A percentile compares a stretch with the other conserved stretches of the same genome.
phyloP scores from a whole-genome alignment of 2,113 vertebrate species.

The Platichthys flesus region DNA sequence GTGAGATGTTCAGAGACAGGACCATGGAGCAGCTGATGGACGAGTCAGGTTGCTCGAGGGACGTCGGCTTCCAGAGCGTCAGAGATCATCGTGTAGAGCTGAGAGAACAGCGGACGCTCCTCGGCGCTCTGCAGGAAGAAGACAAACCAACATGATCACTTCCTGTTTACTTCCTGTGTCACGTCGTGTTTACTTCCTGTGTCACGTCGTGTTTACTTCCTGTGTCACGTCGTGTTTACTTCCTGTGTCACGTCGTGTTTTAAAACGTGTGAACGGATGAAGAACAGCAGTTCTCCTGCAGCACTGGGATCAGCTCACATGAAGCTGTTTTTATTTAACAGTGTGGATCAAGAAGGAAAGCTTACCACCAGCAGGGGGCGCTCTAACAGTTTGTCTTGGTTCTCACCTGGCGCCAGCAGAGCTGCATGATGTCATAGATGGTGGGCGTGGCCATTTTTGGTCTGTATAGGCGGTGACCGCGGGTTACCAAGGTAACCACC shows the following conservation, averaged over 20 bases:
- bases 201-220: no score
- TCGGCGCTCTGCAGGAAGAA: slow-evolving; percentile 69
- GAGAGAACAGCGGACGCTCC: slow-evolving; percentile 68
- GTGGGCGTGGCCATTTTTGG: slow-evolving; percentile 86
- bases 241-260: no score
- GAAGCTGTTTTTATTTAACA: no score
- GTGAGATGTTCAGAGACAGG: no score
- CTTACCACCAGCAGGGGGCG: no score
- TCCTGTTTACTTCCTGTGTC: no score
- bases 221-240: no score
- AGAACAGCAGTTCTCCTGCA: not conserved
- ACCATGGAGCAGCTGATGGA: no score
- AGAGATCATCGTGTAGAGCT: slow-evolving; percentile 68
- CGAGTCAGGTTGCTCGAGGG: slow-evolving; percentile 16
- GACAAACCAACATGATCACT: no score
- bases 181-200: no score
- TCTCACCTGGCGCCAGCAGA: slow-evolving; percentile 90
- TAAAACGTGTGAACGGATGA: not conserved
- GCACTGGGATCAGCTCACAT: no score
- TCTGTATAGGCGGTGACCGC: slow-evolving; percentile 89
- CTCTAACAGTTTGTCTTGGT: not conserved
- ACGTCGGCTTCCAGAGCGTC: slow-evolving; percentile 67
- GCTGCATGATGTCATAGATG: slow-evolving; percentile 90
- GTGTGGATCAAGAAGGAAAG: no score
- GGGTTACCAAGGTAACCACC: slow-evolving; percentile 91